Percentiles rank a stretch among this genome's conserved stretches.
Conservation (phyloP, 2,113 vertebrate species). For the Mohoua ochrocephala region DNA sequence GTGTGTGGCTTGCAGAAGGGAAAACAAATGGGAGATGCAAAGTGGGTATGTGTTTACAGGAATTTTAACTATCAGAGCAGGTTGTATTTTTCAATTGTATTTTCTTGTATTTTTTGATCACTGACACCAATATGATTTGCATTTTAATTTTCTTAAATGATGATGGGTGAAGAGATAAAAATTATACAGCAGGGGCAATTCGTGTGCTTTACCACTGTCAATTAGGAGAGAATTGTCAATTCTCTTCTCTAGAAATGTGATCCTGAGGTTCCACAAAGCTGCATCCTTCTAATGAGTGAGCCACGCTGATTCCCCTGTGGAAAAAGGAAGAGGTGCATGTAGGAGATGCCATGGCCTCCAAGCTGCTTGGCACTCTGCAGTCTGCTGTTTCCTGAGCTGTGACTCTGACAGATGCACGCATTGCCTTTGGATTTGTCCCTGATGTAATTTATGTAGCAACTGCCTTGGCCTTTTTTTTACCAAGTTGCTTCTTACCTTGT, state of each 20-base stretch:
- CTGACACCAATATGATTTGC: neutral
- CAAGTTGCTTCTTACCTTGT: neutral
- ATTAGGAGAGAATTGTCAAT: no score
- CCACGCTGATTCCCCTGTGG: neutral
- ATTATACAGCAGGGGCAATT: fast-evolving
- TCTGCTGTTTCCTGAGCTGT: neutral
- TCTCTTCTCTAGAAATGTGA: neutral
- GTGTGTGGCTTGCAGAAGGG: neutral
- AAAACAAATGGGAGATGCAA: neutral
- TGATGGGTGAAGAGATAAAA: neutral
- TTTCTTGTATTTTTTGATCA: neutral
- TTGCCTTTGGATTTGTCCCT: neutral
- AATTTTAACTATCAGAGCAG: neutral
- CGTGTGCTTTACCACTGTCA: fast-evolving
- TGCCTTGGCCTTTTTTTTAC: neutral
- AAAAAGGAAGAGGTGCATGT: neutral
- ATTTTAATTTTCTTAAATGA: neutral
- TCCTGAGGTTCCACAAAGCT: neutral
- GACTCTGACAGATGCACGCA: neutral
- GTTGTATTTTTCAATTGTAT: neutral
- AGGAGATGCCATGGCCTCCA: neutral
- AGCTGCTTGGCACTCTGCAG: neutral
- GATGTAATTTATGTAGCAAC: neutral
- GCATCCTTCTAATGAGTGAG: neutral
- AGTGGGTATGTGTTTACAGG: neutral